Percentiles rank a stretch among this genome's conserved stretches.
Conservation (phyloP, 2,888 invertebrate genomes). For the Amiota minor region DNA sequence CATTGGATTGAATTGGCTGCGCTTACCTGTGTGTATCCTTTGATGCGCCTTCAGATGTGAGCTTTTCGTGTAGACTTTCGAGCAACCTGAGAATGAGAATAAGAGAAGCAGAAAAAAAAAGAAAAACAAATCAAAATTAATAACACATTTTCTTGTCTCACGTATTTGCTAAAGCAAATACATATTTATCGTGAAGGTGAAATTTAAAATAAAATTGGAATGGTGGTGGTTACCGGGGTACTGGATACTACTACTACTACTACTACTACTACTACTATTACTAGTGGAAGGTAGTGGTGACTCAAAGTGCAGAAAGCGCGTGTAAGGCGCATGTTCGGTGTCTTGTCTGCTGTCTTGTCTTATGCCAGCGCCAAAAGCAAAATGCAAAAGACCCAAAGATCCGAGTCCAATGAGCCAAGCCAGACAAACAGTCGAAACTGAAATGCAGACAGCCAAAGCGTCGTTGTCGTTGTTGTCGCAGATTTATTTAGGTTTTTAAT, state of each 20-base stretch:
- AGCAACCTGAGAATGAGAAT: slow-evolving; percentile 79
- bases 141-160: slow-evolving; percentile 6
- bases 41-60: slow-evolving; percentile 98
- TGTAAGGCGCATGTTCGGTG: slow-evolving; percentile 38
- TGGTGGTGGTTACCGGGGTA: no score
- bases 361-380: slow-evolving; percentile 35
- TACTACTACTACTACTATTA: no score
- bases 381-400: slow-evolving; percentile 3
- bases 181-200: no score
- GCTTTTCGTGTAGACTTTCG: slow-evolving; percentile 98
- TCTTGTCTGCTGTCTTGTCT: slow-evolving; percentile 51
- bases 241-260: no score
- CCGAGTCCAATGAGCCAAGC: slow-evolving; percentile 3
- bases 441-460: no score
- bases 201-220: no score
- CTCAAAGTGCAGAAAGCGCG: slow-evolving; percentile 12
- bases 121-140: neutral
- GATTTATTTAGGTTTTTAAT: slow-evolving; percentile 26
- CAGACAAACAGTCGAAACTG: slow-evolving; percentile 21
- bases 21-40: slow-evolving; percentile 95
- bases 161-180: neutral
- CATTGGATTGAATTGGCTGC: neutral
- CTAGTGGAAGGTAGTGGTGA: no score
- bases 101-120: neutral
- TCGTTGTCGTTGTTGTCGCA: neutral